Conservation (phyloP, 2,797 vertebrate genomes). For the Chaunax sp. region DNA sequence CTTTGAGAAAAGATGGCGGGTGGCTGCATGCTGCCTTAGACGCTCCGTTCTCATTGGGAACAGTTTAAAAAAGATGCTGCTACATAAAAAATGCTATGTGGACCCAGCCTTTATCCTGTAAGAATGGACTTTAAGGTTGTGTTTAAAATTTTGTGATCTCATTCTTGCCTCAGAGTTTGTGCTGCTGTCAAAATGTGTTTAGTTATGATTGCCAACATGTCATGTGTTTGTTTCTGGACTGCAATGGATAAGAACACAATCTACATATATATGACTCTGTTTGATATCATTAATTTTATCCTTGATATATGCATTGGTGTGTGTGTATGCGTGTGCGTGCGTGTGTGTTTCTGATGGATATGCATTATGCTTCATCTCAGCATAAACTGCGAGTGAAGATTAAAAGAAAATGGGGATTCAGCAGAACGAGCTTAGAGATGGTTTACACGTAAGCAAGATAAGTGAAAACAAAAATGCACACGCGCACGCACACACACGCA, state of each 20-base stretch:
- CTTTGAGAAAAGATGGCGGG: too few relatives aligned
- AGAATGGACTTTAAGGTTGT: too few relatives aligned
- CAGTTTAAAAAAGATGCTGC: too few relatives aligned
- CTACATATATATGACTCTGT: slow-evolving; percentile 78
- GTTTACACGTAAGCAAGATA: slow-evolving; percentile 68
- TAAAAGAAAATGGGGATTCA: slow-evolving; percentile 79
- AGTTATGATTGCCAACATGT: too few relatives aligned
- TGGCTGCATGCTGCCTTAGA: too few relatives aligned
- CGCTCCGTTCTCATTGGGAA: too few relatives aligned
- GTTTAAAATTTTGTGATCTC: too few relatives aligned
- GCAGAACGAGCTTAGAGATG: slow-evolving; percentile 68
- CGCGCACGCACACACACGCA: neutral
- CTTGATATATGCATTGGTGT: slow-evolving; percentile 72
- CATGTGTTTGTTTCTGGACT: slow-evolving; percentile 51
- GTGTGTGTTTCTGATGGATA: slow-evolving; percentile 74
- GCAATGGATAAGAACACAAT: slow-evolving; percentile 55
- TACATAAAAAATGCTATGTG: too few relatives aligned
- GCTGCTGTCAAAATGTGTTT: too few relatives aligned
- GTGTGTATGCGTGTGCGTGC: slow-evolving; percentile 56
- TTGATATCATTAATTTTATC: slow-evolving; percentile 80
- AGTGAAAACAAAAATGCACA: slow-evolving; percentile 55
- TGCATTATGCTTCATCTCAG: slow-evolving; percentile 82
- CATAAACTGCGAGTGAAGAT: slow-evolving; percentile 76
- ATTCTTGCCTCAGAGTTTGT: too few relatives aligned
- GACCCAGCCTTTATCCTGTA: too few relatives aligned